These are phyloP conservation scores for Sebastes goodei DNA, from an alignment of 2,797 vertebrate species.

Conservation along the genomic window DNA sequence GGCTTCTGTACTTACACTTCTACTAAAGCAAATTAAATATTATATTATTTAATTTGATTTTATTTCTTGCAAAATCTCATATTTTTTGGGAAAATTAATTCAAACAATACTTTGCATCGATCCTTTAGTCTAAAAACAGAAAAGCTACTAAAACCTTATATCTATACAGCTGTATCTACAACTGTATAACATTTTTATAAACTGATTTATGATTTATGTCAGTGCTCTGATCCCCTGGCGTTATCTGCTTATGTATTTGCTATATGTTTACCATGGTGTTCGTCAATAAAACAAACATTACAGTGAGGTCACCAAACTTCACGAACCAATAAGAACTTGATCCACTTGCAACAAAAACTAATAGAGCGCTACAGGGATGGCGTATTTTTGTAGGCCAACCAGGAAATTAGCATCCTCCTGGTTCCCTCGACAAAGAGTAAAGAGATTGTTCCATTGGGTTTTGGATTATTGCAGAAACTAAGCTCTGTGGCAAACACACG, in stretches of 20 bases:
- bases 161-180: neutral
- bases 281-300: neutral
- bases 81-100: neutral
- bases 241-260: neutral
- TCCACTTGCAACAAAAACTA: too few species aligned
- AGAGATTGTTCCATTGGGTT: too few species aligned
- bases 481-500: too few species aligned
- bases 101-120: neutral
- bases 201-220: neutral
- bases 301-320: too few species aligned
- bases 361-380: too few species aligned
- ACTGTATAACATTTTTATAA: neutral
- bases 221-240: neutral
- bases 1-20: neutral
- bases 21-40: too few species aligned
- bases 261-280: neutral
- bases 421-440: too few species aligned
- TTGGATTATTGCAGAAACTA: too few species aligned
- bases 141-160: neutral
- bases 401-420: accelerated
- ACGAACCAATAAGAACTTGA: too few species aligned
- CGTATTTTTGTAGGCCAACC: too few species aligned
- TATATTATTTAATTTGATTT: accelerated
- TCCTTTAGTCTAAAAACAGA: neutral
- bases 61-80: neutral